These are phyloP conservation scores for Odontomachus brunneus DNA, from an alignment of 1,140 invertebrate genomes.

Conservation along the genomic window DNA sequence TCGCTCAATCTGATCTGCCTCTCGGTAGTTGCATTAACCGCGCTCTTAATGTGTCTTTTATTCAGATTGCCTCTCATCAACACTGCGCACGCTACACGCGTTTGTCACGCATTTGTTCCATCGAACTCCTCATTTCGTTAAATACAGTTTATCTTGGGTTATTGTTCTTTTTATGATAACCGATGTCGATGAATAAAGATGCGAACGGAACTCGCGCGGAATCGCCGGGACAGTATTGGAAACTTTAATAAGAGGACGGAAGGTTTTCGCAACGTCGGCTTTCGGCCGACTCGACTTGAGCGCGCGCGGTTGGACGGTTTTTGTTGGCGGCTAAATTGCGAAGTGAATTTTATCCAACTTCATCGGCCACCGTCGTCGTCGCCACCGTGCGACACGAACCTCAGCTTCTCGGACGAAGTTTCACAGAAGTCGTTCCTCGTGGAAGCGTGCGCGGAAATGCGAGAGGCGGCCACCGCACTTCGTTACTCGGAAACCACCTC, in stretches of 20 bases:
- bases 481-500: slow-evolving; percentile 56
- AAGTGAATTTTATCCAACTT: slow-evolving; percentile 53
- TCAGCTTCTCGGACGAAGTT: slow-evolving; percentile 40
- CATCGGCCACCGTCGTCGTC: slow-evolving; percentile 24
- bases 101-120: neutral
- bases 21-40: neutral
- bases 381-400: slow-evolving; percentile 36
- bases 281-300: neutral
- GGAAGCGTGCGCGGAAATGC: slow-evolving; percentile 51
- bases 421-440: slow-evolving; percentile 57
- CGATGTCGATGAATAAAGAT: slow-evolving; percentile 40
- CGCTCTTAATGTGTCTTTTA: neutral
- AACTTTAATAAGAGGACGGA: slow-evolving; percentile 33
- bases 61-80: too few species aligned
- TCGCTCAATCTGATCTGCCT: neutral
- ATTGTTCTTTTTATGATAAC: neutral
- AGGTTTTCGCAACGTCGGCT: slow-evolving; percentile 33
- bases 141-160: too few species aligned
- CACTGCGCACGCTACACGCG: neutral
- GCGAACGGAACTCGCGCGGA: neutral
- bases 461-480: slow-evolving; percentile 55
- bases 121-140: neutral
- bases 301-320: slow-evolving; percentile 17
- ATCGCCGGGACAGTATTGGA: neutral
- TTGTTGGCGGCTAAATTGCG: slow-evolving; percentile 46